Base-by-base conservation (phyloP, 2,888 invertebrate species). In the Hyppa rectilinea region DNA sequence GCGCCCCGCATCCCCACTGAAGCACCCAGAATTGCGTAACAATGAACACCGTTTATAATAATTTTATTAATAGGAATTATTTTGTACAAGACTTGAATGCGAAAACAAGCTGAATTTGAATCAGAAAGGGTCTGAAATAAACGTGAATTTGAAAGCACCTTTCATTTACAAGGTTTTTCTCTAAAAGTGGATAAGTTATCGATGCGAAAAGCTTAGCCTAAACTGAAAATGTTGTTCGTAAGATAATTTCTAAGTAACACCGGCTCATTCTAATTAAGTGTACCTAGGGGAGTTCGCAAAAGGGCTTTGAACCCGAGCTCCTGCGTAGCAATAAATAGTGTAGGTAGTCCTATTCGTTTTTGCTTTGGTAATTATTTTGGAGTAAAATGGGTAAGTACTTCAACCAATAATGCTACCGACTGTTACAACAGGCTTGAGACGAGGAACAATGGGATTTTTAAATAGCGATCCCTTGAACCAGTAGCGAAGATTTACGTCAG, bases 21-120 rank as follows among this genome's bases (percentile, higher is more conserved):
- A 89, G 85, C 83, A 89, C 86, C 75, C 87, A 88, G 86, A 89
- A 94, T 94, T 92, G 92, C 91, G 92, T 92, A 93, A 94, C 93
- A 93, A 94, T 93, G 93, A 91, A 88, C 88, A 88, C 87, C 89
- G 89, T 92, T 92, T 92, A 91, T 92, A 90, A 92, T 90, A 90
- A 90, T 89, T 90, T 88, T 90, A 87, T 86, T 88, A 87, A 87
- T 85, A 81, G 82, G 84, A 84, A 87, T 88, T 85, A 85, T 85
- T 82, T 80, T 82, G 69, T 84, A 84, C 85, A 80, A 79, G 80
- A 75, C 82, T 78, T 64, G 79, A 78, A 82, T 85, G 78, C 71
- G 63, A 79, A 82, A 76, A 56, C 78, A 47, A 2, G 43, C 26
- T 10, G 29, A 53, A 53, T 82, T 53, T 40, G 72, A 72, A 64